phyloP scores from a whole-genome alignment of 1,140 invertebrate species.

The Caerostris extrusa region DNA sequence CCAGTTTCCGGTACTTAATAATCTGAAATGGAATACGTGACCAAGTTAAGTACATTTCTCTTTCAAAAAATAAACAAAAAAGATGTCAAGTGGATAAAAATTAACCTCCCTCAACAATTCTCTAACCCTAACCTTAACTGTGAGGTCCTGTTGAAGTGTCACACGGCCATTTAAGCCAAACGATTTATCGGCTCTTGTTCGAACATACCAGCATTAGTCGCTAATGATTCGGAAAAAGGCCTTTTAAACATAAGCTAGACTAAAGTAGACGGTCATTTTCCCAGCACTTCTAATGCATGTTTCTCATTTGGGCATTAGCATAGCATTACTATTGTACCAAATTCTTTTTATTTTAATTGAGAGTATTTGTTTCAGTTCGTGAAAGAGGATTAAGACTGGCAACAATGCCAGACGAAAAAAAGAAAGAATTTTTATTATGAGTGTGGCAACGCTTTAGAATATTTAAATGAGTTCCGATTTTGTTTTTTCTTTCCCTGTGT shows the following conservation, averaged over 20 bases:
- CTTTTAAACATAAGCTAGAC: slow-evolving; percentile 45
- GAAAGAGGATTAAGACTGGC: slow-evolving; percentile 19
- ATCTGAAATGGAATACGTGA: neutral
- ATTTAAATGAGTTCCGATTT: slow-evolving; percentile 21
- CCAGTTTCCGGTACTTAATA: neutral
- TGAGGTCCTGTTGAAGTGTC: slow-evolving; percentile 57
- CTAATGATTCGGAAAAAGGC: slow-evolving; percentile 66
- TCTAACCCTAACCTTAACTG: slow-evolving; percentile 24
- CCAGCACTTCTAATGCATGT: neutral
- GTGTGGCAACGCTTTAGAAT: slow-evolving; percentile 36
- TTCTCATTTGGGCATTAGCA: slow-evolving; percentile 33
- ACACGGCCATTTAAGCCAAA: slow-evolving; percentile 48
- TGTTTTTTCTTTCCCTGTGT: neutral
- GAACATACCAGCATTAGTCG: slow-evolving; percentile 47
- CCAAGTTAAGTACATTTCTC: neutral
- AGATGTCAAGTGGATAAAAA: slow-evolving; percentile 19
- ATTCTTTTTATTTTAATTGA: neutral
- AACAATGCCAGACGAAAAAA: neutral
- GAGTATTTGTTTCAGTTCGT: slow-evolving; percentile 33
- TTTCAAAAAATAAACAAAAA: slow-evolving; percentile 7
- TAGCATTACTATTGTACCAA: neutral
- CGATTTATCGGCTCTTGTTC: slow-evolving; percentile 57
- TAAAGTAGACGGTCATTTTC: slow-evolving; percentile 37
- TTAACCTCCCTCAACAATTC: slow-evolving; percentile 26
- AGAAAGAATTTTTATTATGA: slow-evolving; percentile 14